Conservation (phyloP, 2,888 invertebrate genomes). For the Andrena haemorrhoa region DNA sequence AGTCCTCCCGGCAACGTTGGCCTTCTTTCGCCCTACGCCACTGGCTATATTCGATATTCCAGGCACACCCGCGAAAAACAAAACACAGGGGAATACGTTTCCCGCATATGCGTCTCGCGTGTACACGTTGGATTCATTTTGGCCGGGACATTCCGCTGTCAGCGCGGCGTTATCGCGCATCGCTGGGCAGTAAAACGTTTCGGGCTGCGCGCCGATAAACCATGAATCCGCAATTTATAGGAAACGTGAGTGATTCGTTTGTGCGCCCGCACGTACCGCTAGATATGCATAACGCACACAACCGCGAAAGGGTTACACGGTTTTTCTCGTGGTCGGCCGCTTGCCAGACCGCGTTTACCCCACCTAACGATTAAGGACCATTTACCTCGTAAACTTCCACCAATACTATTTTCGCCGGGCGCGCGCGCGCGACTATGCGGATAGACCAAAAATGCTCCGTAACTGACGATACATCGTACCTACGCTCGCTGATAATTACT, state of each 20-base stretch:
- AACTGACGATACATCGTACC: no score
- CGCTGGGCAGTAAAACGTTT: conserved; percentile 73
- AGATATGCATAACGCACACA: conserved; percentile 32
- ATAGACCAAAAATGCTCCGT: no score
- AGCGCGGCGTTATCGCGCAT: conserved; percentile 73
- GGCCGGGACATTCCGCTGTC: conserved; percentile 71
- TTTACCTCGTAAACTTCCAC: neutral
- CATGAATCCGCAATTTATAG: conserved; percentile 75
- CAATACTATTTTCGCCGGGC: no score
- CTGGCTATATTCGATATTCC: conserved; percentile 66
- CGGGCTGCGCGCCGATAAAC: conserved; percentile 69
- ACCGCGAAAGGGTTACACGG: conserved; percentile 5
- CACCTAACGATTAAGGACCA: neutral
- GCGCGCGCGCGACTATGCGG: no score
- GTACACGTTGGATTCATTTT: conserved; percentile 74
- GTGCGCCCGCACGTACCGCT: conserved; percentile 64
- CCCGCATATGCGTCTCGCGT: conserved; percentile 72
- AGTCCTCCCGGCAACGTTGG: neutral
- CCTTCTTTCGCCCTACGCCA: conserved; percentile 54
- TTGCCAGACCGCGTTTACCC: neutral
- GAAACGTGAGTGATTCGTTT: conserved; percentile 75
- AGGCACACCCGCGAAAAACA: conserved; percentile 66
- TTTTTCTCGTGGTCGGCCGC: conserved; percentile 8
- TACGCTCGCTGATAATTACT: no score
- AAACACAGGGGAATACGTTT: conserved; percentile 70